These are phyloP conservation scores for Sardina pilchardus DNA, from an alignment of 2,113 vertebrate genomes.

Conservation along the genomic window DNA sequence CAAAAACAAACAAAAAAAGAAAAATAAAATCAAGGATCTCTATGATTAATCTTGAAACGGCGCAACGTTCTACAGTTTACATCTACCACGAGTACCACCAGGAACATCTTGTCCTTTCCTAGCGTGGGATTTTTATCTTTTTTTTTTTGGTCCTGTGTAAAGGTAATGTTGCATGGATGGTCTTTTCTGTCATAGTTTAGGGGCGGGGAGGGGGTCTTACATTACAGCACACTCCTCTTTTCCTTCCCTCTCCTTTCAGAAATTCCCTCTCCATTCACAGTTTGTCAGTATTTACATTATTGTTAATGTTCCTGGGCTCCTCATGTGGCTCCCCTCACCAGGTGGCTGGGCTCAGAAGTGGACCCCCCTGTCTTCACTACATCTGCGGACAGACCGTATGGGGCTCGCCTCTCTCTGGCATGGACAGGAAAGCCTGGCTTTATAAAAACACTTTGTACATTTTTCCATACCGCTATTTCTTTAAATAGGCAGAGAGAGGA, in stretches of 20 bases:
- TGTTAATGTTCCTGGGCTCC: slow-evolving; percentile 38
- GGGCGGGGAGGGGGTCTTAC: slow-evolving; percentile 37
- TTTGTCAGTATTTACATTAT: slow-evolving; percentile 55
- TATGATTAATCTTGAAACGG: slow-evolving; percentile 51
- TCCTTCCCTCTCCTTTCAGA: slow-evolving; percentile 24
- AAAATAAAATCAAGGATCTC: slow-evolving; percentile 30
- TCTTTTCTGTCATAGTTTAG: slow-evolving; percentile 28
- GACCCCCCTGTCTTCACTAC: slow-evolving; percentile 3
- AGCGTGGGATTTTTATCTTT: slow-evolving; percentile 38
- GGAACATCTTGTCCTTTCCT: slow-evolving; percentile 42
- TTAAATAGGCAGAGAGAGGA: slow-evolving; percentile 62
- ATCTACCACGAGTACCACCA: slow-evolving; percentile 54
- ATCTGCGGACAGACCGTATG: background rate
- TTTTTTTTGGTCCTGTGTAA: slow-evolving; percentile 66
- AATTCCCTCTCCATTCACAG: slow-evolving; percentile 62
- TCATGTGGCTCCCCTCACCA: background rate
- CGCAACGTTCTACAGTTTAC: slow-evolving; percentile 46
- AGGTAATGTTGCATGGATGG: slow-evolving; percentile 36
- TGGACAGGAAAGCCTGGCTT: slow-evolving; percentile 22
- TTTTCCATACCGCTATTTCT: slow-evolving; percentile 44
- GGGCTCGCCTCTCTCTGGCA: background rate
- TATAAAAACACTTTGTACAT: slow-evolving; percentile 26
- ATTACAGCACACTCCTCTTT: slow-evolving; percentile 41
- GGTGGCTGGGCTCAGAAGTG: background rate
- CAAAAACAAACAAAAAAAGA: slow-evolving; percentile 35